Evolutionary conservation across 2,888 invertebrate species (phyloP).

Genomic region (Loripinus fragilis): DNA sequence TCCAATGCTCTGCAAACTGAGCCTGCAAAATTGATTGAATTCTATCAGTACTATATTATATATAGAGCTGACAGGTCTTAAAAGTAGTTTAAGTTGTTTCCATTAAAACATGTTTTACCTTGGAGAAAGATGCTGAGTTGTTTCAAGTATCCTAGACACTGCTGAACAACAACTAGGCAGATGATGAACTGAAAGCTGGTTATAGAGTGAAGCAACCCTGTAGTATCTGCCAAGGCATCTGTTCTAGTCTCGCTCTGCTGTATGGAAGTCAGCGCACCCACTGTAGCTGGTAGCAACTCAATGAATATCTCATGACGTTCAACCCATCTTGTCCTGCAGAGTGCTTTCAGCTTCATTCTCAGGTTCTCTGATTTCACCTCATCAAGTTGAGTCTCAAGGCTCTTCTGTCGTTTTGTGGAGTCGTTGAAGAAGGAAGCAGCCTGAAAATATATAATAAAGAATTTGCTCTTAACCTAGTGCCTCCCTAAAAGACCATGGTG

Average conservation of each 20-base stretch:
- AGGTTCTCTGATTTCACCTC: not conserved
- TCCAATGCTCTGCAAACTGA: no score
- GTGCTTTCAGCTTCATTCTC: constrained; percentile 11
- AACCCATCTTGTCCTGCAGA: constrained; percentile 35
- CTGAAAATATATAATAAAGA: not conserved
- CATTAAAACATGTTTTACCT: not conserved
- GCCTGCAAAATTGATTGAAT: no score
- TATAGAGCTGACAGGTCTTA: no score
- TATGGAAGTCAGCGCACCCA: not conserved
- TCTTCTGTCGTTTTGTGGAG: not conserved
- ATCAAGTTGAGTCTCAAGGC: not conserved
- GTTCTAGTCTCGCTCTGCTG: not conserved
- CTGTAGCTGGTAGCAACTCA: constrained; percentile 33
- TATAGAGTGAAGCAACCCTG: not conserved
- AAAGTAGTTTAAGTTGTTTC: no score
- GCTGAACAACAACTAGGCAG: not conserved
- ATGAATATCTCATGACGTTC: constrained; percentile 33
- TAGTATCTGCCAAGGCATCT: not conserved
- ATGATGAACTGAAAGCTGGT: not conserved
- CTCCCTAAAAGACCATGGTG: no score
- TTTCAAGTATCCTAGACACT: not conserved
- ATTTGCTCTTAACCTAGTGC: no score
- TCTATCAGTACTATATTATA: not conserved
- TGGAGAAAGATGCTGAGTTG: not conserved
- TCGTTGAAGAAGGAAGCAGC: not conserved